Evolutionary conservation across 2,113 vertebrate species (phyloP).

Genomic region (Toxotes jaculatrix): DNA sequence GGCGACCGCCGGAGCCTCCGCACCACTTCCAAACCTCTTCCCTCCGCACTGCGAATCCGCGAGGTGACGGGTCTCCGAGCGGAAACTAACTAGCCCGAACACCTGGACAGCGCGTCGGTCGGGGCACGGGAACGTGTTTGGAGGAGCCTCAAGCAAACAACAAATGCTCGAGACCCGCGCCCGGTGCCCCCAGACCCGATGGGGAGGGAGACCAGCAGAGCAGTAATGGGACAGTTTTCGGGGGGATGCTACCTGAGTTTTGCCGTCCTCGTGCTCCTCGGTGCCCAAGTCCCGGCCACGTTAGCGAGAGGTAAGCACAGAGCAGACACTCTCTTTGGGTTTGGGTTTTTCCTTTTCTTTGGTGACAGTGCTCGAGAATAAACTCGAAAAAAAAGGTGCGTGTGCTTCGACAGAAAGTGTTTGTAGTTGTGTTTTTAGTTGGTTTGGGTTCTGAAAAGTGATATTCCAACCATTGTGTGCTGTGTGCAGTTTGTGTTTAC

Average conservation of each 20-base stretch:
- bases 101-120: constrained; percentile 20
- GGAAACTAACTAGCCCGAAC: constrained; percentile 30
- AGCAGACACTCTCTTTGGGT: not conserved
- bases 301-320: constrained; percentile 73
- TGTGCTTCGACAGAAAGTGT: not conserved
- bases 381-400: constrained; percentile 14
- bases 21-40: constrained; percentile 36
- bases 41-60: constrained; percentile 62
- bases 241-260: constrained; percentile 75
- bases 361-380: not conserved
- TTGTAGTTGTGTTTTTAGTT: not conserved
- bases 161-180: constrained; percentile 68
- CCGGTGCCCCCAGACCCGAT: constrained; percentile 66
- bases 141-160: constrained; percentile 33
- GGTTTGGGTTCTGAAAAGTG: not conserved
- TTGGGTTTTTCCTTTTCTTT: too few species aligned
- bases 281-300: constrained; percentile 48
- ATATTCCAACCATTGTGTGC: too few species aligned
- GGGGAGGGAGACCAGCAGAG: constrained; percentile 65
- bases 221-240: constrained; percentile 80
- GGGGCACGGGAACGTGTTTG: constrained; percentile 47
- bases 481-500: not conserved
- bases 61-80: constrained; percentile 39
- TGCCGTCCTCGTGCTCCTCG: constrained; percentile 72
- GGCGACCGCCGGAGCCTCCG: constrained; percentile 42